phyloP scores from a whole-genome alignment of 30 jellyfish, hydroid and myxozoan species.

The Hydra vulgaris region DNA sequence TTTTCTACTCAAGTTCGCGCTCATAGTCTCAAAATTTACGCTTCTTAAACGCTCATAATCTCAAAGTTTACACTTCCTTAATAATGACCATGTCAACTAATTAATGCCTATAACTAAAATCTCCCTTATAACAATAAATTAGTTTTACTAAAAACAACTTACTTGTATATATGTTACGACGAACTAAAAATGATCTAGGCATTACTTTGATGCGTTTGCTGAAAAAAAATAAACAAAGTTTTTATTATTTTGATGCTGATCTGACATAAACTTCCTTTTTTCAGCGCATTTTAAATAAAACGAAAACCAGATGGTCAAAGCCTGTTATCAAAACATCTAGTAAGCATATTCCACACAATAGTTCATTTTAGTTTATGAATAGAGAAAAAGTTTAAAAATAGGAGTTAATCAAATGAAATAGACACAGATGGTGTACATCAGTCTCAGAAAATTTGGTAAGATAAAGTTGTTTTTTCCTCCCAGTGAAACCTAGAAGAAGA shows the following conservation, averaged over 20 bases:
- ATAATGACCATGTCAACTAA: too few relatives aligned
- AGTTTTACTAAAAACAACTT: neutral
- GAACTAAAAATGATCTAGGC: conserved; percentile 73
- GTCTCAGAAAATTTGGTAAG: neutral
- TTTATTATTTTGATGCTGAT: too few relatives aligned
- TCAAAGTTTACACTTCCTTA: too few relatives aligned
- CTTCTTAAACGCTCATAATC: neutral
- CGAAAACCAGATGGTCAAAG: neutral
- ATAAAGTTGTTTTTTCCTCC: neutral
- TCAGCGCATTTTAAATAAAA: neutral
- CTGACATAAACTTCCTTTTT: neutral
- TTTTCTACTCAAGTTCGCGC: too few relatives aligned
- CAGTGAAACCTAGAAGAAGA: neutral
- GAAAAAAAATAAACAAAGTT: too few relatives aligned
- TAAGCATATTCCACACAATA: neutral
- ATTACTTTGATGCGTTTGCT: conserved; percentile 13
- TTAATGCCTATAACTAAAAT: neutral
- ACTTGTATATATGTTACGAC: conserved; percentile 14
- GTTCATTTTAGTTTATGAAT: neutral
- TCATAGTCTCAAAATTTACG: too few relatives aligned
- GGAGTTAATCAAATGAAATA: neutral
- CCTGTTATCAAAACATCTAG: neutral
- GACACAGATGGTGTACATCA: neutral
- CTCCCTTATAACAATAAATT: neutral
- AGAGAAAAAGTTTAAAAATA: neutral